Base-by-base conservation (phyloP, 2,113 vertebrate species). In the Odocoileus virginianus region DNA sequence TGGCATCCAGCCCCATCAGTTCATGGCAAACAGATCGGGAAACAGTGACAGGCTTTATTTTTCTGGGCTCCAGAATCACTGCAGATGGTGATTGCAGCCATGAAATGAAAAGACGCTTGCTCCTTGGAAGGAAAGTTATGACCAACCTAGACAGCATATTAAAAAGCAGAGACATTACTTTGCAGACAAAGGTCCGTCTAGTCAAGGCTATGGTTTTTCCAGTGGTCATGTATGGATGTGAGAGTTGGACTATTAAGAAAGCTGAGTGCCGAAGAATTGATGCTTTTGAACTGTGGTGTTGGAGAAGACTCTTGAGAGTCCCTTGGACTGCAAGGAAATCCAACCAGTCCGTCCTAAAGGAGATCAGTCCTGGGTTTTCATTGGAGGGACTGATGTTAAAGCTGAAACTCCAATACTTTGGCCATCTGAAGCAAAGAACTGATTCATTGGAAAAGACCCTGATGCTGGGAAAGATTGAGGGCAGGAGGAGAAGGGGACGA, bases 171-270 rank as follows among this genome's bases (percentile, higher is more conserved):
- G 30, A n/a, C 61, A n/a, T 9, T 64, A 64, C 61, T 64, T 64
- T n/a, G 61, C 61, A 16, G 17, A 64, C 30, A 17, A 64, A n/a
- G 30, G 30, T 64, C 61, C 0, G 0, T 64, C 30, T n/a, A n/a
- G 61, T n/a, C 61, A 64, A 64, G 61, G 54, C 54, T 55, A 23
- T 55, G 19, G 54, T 55, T 64, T 64, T 64, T n/a, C 61, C 15
- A 9, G 7, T 8, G 7, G 16, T 64, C 61, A 19, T 9, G 16
- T 64, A n/a, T 64, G 61, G 7, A n/a, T 64, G 61, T 64, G 15
- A 64, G 16, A 17, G 33, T 4, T 64, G 61, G 61, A 64, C 61
- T 64, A 4, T 17, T 2, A 64, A 64, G 15, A 17, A 64, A 4
- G 61, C 33, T 19, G 30, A 64, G 15, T 2, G 1, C 33, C 1